Evolutionary conservation across 2,888 invertebrate species (phyloP).

Genomic region (Nowickia ferox): DNA sequence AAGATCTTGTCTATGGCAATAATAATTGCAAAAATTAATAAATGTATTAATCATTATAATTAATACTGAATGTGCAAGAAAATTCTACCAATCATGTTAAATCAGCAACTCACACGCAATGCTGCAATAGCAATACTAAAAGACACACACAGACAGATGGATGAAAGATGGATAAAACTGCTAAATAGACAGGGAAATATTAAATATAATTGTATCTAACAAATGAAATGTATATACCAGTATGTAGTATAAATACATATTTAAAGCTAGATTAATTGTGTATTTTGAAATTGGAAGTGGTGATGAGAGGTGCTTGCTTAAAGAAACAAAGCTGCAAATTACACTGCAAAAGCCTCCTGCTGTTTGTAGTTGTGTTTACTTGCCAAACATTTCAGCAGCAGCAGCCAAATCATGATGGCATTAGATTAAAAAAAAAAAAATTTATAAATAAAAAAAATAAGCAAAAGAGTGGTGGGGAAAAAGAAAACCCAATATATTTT

Average conservation of each 20-base stretch:
- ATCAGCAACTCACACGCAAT: constrained; percentile 59
- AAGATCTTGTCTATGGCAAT: background rate
- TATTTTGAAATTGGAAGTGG: constrained; percentile 65
- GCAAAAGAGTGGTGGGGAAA: background rate
- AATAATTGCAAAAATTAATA: constrained; percentile 22
- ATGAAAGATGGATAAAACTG: constrained; percentile 6
- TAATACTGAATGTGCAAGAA: constrained; percentile 19
- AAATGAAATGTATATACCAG: constrained; percentile 32
- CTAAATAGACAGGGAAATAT: constrained; percentile 50
- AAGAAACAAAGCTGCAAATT: constrained; percentile 60
- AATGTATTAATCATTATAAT: constrained; percentile 32
- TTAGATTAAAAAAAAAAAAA: constrained; percentile 10
- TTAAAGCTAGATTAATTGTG: constrained; percentile 66
- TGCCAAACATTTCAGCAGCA: constrained; percentile 40
- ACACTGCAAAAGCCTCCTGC: constrained; percentile 42
- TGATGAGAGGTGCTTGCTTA: constrained; percentile 67
- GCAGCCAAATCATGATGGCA: constrained; percentile 33
- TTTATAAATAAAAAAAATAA: background rate
- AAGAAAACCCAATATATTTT: constrained; percentile 13
- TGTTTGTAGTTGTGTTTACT: constrained; percentile 24
- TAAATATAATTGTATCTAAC: constrained; percentile 42
- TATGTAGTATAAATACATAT: constrained; percentile 61
- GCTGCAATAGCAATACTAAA: constrained; percentile 14
- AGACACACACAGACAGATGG: background rate
- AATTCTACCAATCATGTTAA: constrained; percentile 43